Evolutionary conservation across 1,140 invertebrate genomes (phyloP).

Genomic region (Platorchestia sp.): DNA sequence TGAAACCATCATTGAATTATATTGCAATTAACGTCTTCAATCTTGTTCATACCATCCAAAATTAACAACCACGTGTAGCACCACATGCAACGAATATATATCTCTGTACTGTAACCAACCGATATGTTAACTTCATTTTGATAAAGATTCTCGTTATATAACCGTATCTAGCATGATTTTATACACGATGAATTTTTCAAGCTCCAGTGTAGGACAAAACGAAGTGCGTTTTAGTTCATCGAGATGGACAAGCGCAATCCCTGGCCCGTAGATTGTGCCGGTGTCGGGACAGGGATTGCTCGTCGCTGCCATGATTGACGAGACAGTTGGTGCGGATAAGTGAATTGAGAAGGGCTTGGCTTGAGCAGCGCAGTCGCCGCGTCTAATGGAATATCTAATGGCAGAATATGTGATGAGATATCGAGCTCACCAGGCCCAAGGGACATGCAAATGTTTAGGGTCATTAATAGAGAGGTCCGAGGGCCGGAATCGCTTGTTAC

Average conservation of each 20-base stretch:
- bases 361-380: conserved; percentile 21
- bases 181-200: too few species aligned
- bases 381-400: conserved; percentile 43
- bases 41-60: too few species aligned
- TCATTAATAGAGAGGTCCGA: conserved; percentile 45
- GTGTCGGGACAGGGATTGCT: neutral
- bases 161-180: too few species aligned
- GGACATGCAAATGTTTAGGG: conserved; percentile 45
- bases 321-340: conserved; percentile 40
- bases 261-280: neutral
- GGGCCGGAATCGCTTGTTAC: conserved; percentile 44
- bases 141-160: too few species aligned
- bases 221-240: neutral
- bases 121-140: too few species aligned
- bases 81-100: too few species aligned
- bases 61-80: too few species aligned
- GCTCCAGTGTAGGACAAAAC: neutral
- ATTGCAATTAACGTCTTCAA: too few species aligned
- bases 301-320: conserved; percentile 18
- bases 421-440: conserved; percentile 26
- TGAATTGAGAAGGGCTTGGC: conserved; percentile 32
- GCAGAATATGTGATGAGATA: conserved; percentile 45
- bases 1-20: too few species aligned
- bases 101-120: too few species aligned
- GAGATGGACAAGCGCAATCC: neutral